Percentiles rank a stretch among this genome's conserved stretches.
Evolutionary conservation across 2,797 vertebrate species (phyloP).

Genomic region (Phrynocephalus vlangalii): DNA sequence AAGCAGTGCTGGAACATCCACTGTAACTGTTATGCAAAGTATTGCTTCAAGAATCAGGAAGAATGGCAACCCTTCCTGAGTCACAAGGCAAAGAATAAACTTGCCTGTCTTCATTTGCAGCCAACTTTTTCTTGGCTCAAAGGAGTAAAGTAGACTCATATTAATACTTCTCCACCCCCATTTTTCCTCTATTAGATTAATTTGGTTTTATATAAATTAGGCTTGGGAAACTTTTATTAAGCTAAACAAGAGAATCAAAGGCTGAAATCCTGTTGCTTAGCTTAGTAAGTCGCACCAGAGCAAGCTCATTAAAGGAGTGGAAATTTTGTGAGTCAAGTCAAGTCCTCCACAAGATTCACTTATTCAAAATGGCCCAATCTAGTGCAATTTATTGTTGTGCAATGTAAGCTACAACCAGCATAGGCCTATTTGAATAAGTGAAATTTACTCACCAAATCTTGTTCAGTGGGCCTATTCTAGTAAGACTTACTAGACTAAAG

Average conservation of each 20-base stretch:
- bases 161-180: constrained; percentile 29
- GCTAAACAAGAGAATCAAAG: too few relatives aligned
- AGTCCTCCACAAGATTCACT: too few relatives aligned
- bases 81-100: constrained; percentile 55
- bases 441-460: not conserved
- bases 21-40: constrained; percentile 56
- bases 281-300: too few relatives aligned
- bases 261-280: too few relatives aligned
- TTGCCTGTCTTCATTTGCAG: constrained; percentile 41
- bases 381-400: too few relatives aligned
- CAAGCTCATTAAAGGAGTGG: too few relatives aligned
- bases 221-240: constrained; percentile 4
- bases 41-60: constrained; percentile 42
- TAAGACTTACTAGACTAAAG: not conserved
- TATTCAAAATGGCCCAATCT: too few relatives aligned
- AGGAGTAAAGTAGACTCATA: constrained; percentile 41
- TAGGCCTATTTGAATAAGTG: not conserved
- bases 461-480: not conserved
- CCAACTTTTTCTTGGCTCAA: constrained; percentile 45
- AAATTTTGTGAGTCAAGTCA: too few relatives aligned
- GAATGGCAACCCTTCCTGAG: constrained; percentile 40
- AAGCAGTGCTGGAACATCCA: constrained; percentile 39
- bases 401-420: not conserved
- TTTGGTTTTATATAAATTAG: constrained; percentile 6
- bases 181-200: constrained; percentile 39